A percentile compares a stretch with the other conserved stretches of the same genome.
Conservation (phyloP, 2,888 invertebrate genomes). For the Pterobdella sp. region DNA sequence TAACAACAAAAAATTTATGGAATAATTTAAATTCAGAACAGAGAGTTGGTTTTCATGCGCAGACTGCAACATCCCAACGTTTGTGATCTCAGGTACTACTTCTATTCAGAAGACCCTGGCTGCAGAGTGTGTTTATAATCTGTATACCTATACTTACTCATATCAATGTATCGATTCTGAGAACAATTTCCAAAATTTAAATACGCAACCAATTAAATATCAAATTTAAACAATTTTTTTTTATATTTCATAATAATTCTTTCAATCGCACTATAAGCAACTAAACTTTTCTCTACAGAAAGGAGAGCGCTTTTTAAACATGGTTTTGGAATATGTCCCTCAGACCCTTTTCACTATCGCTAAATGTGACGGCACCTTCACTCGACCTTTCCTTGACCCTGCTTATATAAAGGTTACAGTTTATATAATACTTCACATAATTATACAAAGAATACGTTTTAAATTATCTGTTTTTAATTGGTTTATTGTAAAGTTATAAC, state of each 20-base stretch:
- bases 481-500: too few relatives aligned
- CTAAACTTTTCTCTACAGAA: constrained; percentile 71
- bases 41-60: constrained; percentile 99
- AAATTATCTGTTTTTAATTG: too few relatives aligned
- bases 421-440: too few relatives aligned
- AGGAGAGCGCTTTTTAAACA: constrained; percentile 99
- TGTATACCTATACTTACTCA: neutral
- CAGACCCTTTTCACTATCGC: constrained; percentile 99
- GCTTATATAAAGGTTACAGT: constrained; percentile 99
- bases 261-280: too few relatives aligned
- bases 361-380: constrained; percentile 91
- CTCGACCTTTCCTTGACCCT: constrained; percentile 98
- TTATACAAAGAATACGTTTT: too few relatives aligned
- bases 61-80: constrained; percentile 99
- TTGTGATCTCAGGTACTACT: constrained; percentile 99
- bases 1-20: neutral
- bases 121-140: constrained; percentile 69
- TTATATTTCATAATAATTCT: too few relatives aligned
- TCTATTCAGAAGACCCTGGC: constrained; percentile 92
- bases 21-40: constrained; percentile 69
- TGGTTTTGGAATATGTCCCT: constrained; percentile 99
- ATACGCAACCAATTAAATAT: too few relatives aligned
- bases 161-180: neutral
- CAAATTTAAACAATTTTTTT: too few relatives aligned
- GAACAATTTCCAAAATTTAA: too few relatives aligned